Evolutionary conservation across 1,140 invertebrate species (phyloP), one percentile per base, ranked within the genome.

Genomic region (Cheumatopsyche charites): DNA sequence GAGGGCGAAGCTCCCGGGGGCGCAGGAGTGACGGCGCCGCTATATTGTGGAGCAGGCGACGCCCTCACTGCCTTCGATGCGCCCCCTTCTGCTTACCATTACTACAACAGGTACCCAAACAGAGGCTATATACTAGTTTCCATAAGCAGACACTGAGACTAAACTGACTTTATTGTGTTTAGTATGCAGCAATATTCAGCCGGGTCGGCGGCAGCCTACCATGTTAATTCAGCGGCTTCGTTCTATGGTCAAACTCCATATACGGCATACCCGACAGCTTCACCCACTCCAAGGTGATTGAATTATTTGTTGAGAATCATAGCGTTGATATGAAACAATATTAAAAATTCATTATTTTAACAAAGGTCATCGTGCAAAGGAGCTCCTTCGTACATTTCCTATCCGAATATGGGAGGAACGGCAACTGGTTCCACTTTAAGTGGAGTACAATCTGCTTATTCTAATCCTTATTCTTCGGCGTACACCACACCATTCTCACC

Each of bases 91-190:
- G 78, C 88, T 69, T 89, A 89, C 82, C 87, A 89, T 79, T 90
- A 89, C 83, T 90, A 90, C 75, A 90, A 90, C 82, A 90, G 88
- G 89, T 88, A 81, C 17, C 17, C 17, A 45, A 1, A 12, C n/a
- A 42, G 41, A 7, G 6, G 6, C 41, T 13, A 42, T 42, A 47
- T 47, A 47, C 45, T 6, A n/a, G 13, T 47, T 13, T 17, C 45
- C 45, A 47, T n/a, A 3, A 49, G 5, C 17, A 5, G 13, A 15
- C 2, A 15, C 45, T 49, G 4, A 49, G 45, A 49, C 13, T 49
- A 36, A 36, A 36, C 3, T 9, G 9, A 36, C 9, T 36, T 36
- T 36, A 36, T 9, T 25, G 17, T 52, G 65, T 69, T 5, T 77
- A 85, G 83, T 75, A 85, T 85, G 83, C 83, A 85, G 77, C 83